phyloP scores from a whole-genome alignment of 2,888 invertebrate species.

The Frankliniella fusca region DNA sequence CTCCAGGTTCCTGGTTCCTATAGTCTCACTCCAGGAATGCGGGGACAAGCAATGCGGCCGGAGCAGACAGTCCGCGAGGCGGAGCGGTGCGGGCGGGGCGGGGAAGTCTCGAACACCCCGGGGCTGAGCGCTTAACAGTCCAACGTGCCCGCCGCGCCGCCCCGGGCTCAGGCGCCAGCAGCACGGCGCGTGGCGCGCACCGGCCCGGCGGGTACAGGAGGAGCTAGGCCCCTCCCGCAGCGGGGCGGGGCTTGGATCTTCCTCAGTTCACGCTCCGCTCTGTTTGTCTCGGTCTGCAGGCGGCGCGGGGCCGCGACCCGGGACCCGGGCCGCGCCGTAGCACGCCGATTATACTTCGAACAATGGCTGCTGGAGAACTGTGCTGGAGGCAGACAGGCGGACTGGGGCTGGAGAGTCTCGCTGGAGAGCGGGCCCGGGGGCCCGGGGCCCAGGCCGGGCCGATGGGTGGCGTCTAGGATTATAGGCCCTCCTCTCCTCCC shows the following conservation, averaged over 20 bases:
- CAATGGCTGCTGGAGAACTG: neutral
- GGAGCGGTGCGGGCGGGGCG: neutral
- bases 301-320: no score
- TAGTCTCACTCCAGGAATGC: neutral
- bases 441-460: no score
- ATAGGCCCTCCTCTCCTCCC: no score
- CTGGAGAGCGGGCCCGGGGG: no score
- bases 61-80: neutral
- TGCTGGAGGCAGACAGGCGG: neutral
- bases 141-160: neutral
- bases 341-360: neutral
- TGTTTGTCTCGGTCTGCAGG: neutral
- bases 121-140: neutral
- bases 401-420: no score
- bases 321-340: no score
- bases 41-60: no score
- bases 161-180: neutral
- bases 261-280: constrained; percentile 21
- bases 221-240: neutral
- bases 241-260: neutral
- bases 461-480: no score
- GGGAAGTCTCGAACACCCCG: no score
- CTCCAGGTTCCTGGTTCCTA: no score
- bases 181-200: neutral
- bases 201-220: neutral